These are phyloP conservation scores for Drosophila paracracens DNA, from an alignment of 2,888 invertebrate genomes.

Conservation along the genomic window DNA sequence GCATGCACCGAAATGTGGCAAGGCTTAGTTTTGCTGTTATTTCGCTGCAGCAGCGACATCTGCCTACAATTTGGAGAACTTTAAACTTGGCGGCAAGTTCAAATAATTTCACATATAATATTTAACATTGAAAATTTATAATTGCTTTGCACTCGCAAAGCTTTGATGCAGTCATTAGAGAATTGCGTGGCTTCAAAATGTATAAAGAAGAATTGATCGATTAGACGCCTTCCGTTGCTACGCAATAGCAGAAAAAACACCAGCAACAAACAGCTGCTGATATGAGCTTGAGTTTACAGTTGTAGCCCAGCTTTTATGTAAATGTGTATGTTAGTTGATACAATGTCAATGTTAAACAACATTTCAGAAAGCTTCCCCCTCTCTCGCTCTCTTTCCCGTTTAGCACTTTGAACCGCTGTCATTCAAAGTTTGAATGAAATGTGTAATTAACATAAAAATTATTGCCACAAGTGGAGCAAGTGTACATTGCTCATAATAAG, in stretches of 20 bases:
- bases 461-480: constrained; percentile 29
- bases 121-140: neutral
- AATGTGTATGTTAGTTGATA: constrained; percentile 12
- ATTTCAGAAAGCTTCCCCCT: neutral
- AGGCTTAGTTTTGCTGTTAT: constrained; percentile 26
- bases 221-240: neutral
- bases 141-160: constrained; percentile 56
- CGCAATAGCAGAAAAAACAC: neutral
- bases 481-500: constrained; percentile 40
- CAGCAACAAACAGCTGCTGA: constrained; percentile 24
- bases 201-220: neutral
- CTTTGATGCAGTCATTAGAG: constrained; percentile 42
- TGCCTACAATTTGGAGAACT: neutral
- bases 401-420: constrained; percentile 12
- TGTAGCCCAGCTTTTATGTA: neutral
- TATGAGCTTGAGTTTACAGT: constrained; percentile 22
- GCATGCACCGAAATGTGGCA: constrained; percentile 30
- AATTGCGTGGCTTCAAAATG: neutral
- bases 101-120: constrained; percentile 45
- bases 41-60: constrained; percentile 16
- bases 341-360: constrained; percentile 42
- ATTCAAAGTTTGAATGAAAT: constrained; percentile 28
- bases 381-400: neutral
- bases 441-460: neutral
- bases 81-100: constrained; percentile 21